phyloP scores from a whole-genome alignment of 2,797 vertebrate genomes.

The Ciconia nigra region DNA sequence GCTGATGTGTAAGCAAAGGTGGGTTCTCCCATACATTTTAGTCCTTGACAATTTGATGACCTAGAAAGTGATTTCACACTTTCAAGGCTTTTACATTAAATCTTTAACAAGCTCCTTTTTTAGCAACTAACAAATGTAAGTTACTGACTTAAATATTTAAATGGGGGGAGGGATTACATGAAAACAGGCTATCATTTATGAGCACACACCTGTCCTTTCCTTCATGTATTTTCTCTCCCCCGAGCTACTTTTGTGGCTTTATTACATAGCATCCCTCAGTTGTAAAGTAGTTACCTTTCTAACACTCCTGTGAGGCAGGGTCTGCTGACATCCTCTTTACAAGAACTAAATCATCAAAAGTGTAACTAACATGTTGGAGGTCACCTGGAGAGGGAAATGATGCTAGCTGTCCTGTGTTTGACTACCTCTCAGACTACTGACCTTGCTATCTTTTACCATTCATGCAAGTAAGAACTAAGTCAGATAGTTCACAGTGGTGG shows the following conservation, averaged over 20 bases:
- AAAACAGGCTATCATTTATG: background rate
- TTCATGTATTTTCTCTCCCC: background rate
- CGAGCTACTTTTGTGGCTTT: background rate
- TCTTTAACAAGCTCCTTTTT: constrained; percentile 7
- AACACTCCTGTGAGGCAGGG: background rate
- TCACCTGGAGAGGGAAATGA: background rate
- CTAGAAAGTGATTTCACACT: background rate
- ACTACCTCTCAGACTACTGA: background rate
- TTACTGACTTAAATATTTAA: constrained; percentile 22
- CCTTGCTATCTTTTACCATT: background rate
- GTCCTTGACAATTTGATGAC: background rate
- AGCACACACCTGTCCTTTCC: background rate
- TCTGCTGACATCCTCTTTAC: background rate
- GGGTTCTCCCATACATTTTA: background rate
- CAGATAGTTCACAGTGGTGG: background rate
- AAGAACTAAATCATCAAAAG: background rate
- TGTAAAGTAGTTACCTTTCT: background rate
- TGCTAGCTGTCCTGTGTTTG: background rate
- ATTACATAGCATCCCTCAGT: background rate
- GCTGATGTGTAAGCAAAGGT: background rate
- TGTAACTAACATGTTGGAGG: background rate
- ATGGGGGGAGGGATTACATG: background rate
- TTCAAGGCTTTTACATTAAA: background rate
- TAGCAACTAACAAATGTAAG: background rate
- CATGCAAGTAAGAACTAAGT: background rate